Evolutionary conservation across 2,113 vertebrate genomes (phyloP), one percentile per base, ranked within the genome.

Genomic region (Spea multiplicata): DNA sequence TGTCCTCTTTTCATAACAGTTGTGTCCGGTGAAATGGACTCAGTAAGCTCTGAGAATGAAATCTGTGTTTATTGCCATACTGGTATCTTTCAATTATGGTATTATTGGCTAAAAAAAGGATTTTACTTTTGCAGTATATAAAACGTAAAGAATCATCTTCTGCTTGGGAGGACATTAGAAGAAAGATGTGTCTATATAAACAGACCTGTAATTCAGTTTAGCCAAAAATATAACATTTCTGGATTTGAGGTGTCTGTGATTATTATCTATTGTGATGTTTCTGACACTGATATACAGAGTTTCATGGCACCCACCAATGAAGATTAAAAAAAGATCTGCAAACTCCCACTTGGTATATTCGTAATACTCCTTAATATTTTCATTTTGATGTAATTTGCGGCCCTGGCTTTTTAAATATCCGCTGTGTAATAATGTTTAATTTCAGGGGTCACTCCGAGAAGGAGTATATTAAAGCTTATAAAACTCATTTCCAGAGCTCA

Each of bases 391-490:
- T 95, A 96, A 99, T 99, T 99, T 99, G 95, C 86, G 89, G 96
- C 93, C 95, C 92, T 92, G 91, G 95, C 95, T 98, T 98, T 98
- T 98, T 98, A 99, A 99, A 99, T 99, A 99, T 98, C 97, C 94
- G 95, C 96, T 97, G 95, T 97, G 97, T 99, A 99, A 99, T 99
- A 99, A 99, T 99, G 97, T 99, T 98, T 98, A 98, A 98, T 99
- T 99, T 99, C 97, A 97, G 96, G 95, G 97, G 97, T 99, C 96
- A 99, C 95, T 98, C 96, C 95, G 88, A 95, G 95, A 96, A 96
- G 95, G 95, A 99, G 96, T 98, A 98, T 98, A 99, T 99, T 98
- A 98, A 98, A 97, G 96, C 97, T 96, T 95, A 98, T 98, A 98
- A 99, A 99, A 97, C 96, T 98, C 96, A 98, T 99, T 99, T 99